These are phyloP conservation scores for Rhinichthys klamathensis DNA, from an alignment of 2,113 vertebrate genomes.

Conservation along the genomic window DNA sequence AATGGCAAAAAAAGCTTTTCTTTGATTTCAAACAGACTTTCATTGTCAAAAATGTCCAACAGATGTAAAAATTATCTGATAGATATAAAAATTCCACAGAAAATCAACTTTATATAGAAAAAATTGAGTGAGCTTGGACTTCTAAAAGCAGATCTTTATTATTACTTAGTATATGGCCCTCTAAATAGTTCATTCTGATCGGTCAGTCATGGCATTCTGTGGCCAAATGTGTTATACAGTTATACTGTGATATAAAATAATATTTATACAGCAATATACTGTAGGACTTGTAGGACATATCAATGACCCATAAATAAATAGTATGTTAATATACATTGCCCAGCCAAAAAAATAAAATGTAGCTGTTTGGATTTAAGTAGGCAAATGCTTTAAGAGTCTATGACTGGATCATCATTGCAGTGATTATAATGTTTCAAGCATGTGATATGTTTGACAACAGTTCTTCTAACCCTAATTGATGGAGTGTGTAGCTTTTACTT, in stretches of 20 bases:
- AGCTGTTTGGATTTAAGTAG: too few relatives aligned
- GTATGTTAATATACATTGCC: not conserved
- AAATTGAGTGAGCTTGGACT: not conserved
- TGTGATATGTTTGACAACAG: too few relatives aligned
- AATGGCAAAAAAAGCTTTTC: not conserved
- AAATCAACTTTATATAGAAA: not conserved
- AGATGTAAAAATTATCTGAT: not conserved
- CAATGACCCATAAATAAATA: not conserved
- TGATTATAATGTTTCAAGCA: too few relatives aligned
- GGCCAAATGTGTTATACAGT: not conserved
- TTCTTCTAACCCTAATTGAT: too few relatives aligned
- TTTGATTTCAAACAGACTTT: not conserved
- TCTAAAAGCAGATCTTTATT: not conserved
- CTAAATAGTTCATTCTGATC: not conserved
- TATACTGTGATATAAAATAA: not conserved
- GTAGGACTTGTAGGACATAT: not conserved
- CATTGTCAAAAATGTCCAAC: constrained; percentile 16
- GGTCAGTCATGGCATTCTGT: not conserved
- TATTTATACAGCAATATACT: not conserved
- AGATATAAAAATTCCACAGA: not conserved
- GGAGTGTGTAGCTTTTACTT: too few relatives aligned
- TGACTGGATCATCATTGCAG: too few relatives aligned
- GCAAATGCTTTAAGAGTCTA: too few relatives aligned
- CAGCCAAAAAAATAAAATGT: too few relatives aligned
- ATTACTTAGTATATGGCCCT: not conserved